These are phyloP conservation scores for Cryptocephalus primarius DNA, from an alignment of 2,888 invertebrate genomes.

Conservation along the genomic window DNA sequence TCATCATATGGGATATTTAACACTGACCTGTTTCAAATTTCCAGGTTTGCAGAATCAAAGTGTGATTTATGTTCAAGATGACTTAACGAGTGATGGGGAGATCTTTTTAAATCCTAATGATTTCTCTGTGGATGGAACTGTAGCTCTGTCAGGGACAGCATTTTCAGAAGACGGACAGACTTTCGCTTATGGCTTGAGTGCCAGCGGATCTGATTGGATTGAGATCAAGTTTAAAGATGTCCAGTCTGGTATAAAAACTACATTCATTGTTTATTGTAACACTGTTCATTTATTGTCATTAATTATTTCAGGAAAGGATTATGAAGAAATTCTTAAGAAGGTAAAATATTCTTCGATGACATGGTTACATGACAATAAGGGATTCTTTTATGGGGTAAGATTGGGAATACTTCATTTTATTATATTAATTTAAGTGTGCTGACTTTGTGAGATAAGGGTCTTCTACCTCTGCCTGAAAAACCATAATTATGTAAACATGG, in stretches of 20 bases:
- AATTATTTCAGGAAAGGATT: conserved; percentile 47
- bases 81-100: conserved; percentile 57
- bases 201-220: conserved; percentile 94
- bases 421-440: too few species aligned
- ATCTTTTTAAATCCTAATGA: conserved; percentile 94
- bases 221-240: conserved; percentile 76
- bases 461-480: too few species aligned
- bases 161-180: conserved; percentile 86
- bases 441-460: too few species aligned
- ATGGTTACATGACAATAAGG: conserved; percentile 92
- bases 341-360: conserved; percentile 86
- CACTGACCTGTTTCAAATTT: conserved; percentile 1
- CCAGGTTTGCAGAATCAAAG: conserved; percentile 93
- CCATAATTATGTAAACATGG: too few species aligned
- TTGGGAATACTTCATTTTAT: conserved; percentile 1
- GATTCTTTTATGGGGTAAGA: conserved; percentile 84
- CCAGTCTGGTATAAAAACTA: conserved; percentile 44
- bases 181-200: conserved; percentile 85
- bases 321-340: conserved; percentile 78
- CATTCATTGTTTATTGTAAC: neutral
- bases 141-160: conserved; percentile 61
- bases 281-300: conserved; percentile 2
- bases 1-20: neutral
- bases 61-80: conserved; percentile 80
- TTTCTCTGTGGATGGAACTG: conserved; percentile 82